Evolutionary conservation across 2,797 vertebrate genomes (phyloP).

Genomic region (Tachyglossus aculeatus): DNA sequence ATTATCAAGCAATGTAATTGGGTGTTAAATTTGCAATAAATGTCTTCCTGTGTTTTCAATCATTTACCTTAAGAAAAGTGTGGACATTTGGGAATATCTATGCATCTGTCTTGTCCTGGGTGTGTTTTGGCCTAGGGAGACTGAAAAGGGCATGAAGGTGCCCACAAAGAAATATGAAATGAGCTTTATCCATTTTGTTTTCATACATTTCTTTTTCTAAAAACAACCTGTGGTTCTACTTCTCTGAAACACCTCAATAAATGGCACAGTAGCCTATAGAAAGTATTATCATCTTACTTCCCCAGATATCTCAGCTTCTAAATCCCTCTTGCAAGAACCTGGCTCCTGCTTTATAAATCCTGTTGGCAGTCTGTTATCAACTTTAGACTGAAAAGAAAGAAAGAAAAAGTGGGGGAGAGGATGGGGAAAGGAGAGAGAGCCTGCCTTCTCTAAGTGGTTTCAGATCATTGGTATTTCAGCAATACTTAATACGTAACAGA

Average conservation of each 20-base stretch:
- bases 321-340: not conserved
- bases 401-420: too few relatives aligned
- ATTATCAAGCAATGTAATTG: not conserved
- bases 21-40: not conserved
- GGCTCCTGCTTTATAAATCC: conserved; percentile 41
- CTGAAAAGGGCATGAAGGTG: too few relatives aligned
- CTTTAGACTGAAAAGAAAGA: too few relatives aligned
- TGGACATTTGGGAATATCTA: too few relatives aligned
- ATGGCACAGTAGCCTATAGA: not conserved
- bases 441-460: conserved; percentile 35
- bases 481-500: conserved; percentile 66
- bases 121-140: too few relatives aligned
- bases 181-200: too few relatives aligned
- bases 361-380: conserved; percentile 52
- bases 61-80: not conserved
- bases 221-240: not conserved
- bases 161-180: not conserved
- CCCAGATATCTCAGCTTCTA: accelerated
- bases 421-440: conserved; percentile 21
- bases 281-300: not conserved
- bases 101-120: too few relatives aligned
- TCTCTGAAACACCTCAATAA: not conserved
- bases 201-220: too few relatives aligned
- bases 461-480: conserved; percentile 61
- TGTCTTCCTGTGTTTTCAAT: not conserved